Evolutionary conservation across 2,797 vertebrate genomes (phyloP), one percentile per base, ranked within the genome.

Genomic region (Haliaeetus vocifer): DNA sequence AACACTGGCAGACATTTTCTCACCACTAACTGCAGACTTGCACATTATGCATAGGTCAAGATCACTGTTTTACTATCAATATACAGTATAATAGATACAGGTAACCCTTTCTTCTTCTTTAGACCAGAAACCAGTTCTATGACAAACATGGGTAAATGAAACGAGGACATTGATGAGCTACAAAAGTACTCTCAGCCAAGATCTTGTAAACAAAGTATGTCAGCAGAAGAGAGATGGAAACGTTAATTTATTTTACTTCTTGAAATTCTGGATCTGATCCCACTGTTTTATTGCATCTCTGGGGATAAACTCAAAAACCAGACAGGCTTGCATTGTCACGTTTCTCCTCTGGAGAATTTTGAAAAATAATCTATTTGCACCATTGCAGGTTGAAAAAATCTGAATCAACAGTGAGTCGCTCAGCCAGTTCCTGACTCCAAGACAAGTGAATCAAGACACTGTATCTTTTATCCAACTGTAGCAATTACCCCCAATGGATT

Each of bases 291-390:
- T 56, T 87, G 59, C 71, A 59, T 86, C 80, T 86, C 79, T 55
- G 52, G 74, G 63, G 74, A 87, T 53, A 85, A 82, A 87, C 37
- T 80, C 40, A 81, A 49, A 88, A 94, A 55, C 2, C n/a, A 90
- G 63, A 66, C 71, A 91, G 44, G 86, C 52, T 80, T 93, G 83
- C 62, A 90, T 82, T 79, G 90, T 75, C 79, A 84, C 31, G 3
- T 53, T 88, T 72, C 81, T 89, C 26, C 81, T 83, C 95, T 23
- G 15, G 53, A 96, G 95, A 72, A 86, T 86, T 92, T 80, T 68
- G 75, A 53, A 72, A 86, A 79, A 86, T 31, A 91, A 58, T 45
- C 52, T 88, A 35, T 87, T 93, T 81, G 81, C 80, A 90, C 53
- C 87, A 72, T 26, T 62, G 76, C 80, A 94, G 45, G 73, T 5